Evolutionary conservation across 1,140 invertebrate species (phyloP), one percentile per base, ranked within the genome.

Genomic region (Microplitis mediator): DNA sequence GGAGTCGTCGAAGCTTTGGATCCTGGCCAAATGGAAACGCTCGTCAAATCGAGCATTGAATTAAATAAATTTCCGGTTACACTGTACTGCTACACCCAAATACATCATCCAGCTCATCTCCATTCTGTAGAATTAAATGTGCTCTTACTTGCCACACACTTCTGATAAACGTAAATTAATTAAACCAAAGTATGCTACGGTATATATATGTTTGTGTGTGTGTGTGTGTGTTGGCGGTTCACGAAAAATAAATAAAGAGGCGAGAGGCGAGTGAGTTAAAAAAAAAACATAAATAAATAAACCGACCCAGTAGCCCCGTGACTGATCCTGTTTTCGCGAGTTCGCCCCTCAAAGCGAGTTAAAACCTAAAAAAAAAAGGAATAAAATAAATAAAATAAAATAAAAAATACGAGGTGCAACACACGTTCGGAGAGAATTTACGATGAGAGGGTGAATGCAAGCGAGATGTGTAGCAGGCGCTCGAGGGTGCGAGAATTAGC

Each of bases 1-100:
- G 9, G 56, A n/a, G 58, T 45, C 39, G 39, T 45, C 39, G 56
- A 62, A 73, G 73, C 69, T 73, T 79, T 86, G 84, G 84, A 80
- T 39, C 45, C 8, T 2, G 9, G 79, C 83, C 84, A 86, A 82
- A 78, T 76, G 14, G 36, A 61, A 51, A 50, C 70, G 73, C 64
- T 77, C 75, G 78, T 79, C 80, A 79, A 81, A 75, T 78, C 76
- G 72, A 75, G 74, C 74, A 77, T 72, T 77, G 77, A 81, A 78
- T 81, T 75, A 74, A 63, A 54, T 70, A 76, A 77, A 77, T 77
- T 71, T 76, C 71, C 76, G 56, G 68, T 66, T 52, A 50, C 64
- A 54, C 51, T 23, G 23, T 23, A 23, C 23, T 23, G 23, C 23
- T 23, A 23, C 23, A 23, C 23, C 23, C 0, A 11, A 32, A 65